phyloP scores from a whole-genome alignment of 2,113 vertebrate species.

The Sylvietta virens region DNA sequence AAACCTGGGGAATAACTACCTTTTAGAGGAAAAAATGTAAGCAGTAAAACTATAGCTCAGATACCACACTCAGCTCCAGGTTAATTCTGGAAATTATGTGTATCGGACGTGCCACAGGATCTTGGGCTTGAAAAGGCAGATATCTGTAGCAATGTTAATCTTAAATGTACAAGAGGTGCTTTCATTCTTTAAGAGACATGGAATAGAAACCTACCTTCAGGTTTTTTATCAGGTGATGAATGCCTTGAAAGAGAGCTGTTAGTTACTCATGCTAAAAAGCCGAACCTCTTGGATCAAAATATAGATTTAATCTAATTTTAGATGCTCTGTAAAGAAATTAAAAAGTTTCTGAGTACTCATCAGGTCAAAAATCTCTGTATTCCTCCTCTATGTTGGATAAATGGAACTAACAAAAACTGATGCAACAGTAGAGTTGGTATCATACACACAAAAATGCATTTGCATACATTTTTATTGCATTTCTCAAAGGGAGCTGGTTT shows the following conservation, averaged over 20 bases:
- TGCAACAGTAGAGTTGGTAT: background rate
- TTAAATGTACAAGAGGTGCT: background rate
- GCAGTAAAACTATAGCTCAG: background rate
- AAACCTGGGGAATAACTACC: background rate
- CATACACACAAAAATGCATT: background rate
- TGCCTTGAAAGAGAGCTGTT: background rate
- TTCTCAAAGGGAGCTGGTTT: background rate
- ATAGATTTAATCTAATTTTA: background rate
- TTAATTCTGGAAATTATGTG: background rate
- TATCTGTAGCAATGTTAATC: background rate
- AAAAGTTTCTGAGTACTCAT: background rate
- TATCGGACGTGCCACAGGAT: background rate
- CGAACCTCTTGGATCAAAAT: background rate
- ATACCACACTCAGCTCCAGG: background rate
- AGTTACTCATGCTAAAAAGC: background rate
- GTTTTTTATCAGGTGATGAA: background rate
- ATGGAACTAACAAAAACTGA: background rate
- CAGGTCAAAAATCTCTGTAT: background rate
- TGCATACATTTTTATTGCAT: background rate
- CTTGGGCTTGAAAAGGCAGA: background rate
- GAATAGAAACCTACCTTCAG: background rate
- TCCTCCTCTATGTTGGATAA: background rate
- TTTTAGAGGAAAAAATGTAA: conserved; percentile 13
- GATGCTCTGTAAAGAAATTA: background rate
- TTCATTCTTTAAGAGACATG: background rate